Evolutionary conservation across 2,797 vertebrate genomes (phyloP).

Genomic region (Peromyscus eremicus): DNA sequence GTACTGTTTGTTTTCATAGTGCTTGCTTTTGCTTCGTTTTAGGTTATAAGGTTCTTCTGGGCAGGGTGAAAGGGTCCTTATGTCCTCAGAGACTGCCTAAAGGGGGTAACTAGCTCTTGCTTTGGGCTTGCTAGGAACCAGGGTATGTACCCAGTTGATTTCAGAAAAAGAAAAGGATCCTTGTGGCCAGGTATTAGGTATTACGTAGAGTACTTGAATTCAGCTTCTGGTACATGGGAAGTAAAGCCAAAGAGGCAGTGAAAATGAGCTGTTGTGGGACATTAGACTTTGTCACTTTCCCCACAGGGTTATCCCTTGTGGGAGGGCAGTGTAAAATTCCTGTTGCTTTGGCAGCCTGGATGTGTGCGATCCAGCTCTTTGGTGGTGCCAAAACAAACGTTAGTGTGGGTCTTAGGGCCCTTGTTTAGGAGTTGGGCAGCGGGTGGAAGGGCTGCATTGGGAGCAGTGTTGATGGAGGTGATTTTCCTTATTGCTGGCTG

Average conservation of each 20-base stretch:
- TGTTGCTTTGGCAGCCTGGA: constrained; percentile 39
- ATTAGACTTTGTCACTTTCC: background rate
- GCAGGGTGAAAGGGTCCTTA: background rate
- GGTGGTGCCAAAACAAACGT: constrained; percentile 61
- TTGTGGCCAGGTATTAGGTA: background rate
- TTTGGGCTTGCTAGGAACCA: constrained; percentile 44
- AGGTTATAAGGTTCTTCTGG: background rate
- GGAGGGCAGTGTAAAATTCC: background rate
- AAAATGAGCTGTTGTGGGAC: background rate
- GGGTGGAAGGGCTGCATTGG: constrained; percentile 26
- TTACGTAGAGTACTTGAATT: constrained; percentile 57
- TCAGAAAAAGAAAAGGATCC: constrained; percentile 38
- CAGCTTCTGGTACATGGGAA: constrained; percentile 36
- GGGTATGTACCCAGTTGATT: background rate
- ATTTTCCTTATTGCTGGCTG: constrained; percentile 56
- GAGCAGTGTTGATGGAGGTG: constrained; percentile 43
- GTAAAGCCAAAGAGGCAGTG: constrained; percentile 34
- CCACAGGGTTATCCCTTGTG: background rate
- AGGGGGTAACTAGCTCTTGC: constrained; percentile 21
- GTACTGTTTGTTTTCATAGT: constrained; percentile 38
- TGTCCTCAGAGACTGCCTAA: background rate
- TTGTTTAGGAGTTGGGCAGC: constrained; percentile 37
- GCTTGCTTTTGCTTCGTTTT: constrained; percentile 58
- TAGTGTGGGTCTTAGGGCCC: background rate
- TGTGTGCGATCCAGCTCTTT: constrained; percentile 1